Percentiles rank a stretch among this genome's conserved stretches.
These are phyloP conservation scores for Diaperis boleti DNA, from an alignment of 2,888 invertebrate species.

Conservation along the genomic window DNA sequence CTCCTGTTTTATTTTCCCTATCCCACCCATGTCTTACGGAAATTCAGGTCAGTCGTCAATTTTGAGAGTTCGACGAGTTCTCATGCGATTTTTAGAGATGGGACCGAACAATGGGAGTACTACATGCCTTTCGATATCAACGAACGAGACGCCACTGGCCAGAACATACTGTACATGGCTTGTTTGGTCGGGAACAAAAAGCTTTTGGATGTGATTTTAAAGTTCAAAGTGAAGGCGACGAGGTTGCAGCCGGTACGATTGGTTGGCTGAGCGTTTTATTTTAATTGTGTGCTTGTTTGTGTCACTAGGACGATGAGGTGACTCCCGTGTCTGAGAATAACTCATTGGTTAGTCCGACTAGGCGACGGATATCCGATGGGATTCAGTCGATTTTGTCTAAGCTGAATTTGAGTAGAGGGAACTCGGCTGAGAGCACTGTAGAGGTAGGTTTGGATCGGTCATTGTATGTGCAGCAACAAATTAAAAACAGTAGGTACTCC, in stretches of 20 bases:
- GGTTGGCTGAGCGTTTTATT: too few relatives aligned
- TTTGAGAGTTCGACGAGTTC: too few relatives aligned
- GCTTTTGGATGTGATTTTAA: slow-evolving; percentile 81
- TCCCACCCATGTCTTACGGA: slow-evolving; percentile 76
- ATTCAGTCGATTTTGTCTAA: slow-evolving; percentile 91
- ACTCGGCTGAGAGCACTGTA: slow-evolving; percentile 63
- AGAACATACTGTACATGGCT: slow-evolving; percentile 91
- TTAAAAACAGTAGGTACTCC: too few relatives aligned
- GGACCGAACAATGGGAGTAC: slow-evolving; percentile 84
- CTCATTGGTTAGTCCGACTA: slow-evolving; percentile 69
- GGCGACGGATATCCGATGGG: slow-evolving; percentile 85
- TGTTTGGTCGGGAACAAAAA: slow-evolving; percentile 85
- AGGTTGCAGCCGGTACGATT: slow-evolving; percentile 61
- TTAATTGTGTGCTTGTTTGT: background rate
- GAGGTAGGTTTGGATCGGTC: slow-evolving; percentile 58
- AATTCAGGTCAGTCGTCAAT: slow-evolving; percentile 66
- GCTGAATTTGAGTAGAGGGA: slow-evolving; percentile 75
- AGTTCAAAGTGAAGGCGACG: slow-evolving; percentile 75
- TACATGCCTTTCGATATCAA: slow-evolving; percentile 93
- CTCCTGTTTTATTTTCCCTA: slow-evolving; percentile 85
- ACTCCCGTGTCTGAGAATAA: slow-evolving; percentile 59
- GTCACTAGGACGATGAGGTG: slow-evolving; percentile 64
- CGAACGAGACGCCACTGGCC: slow-evolving; percentile 88
- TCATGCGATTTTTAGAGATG: slow-evolving; percentile 73
- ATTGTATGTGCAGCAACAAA: too few relatives aligned